Evolutionary conservation across 2,797 vertebrate species (phyloP).

Genomic region (Perodicticus potto): DNA sequence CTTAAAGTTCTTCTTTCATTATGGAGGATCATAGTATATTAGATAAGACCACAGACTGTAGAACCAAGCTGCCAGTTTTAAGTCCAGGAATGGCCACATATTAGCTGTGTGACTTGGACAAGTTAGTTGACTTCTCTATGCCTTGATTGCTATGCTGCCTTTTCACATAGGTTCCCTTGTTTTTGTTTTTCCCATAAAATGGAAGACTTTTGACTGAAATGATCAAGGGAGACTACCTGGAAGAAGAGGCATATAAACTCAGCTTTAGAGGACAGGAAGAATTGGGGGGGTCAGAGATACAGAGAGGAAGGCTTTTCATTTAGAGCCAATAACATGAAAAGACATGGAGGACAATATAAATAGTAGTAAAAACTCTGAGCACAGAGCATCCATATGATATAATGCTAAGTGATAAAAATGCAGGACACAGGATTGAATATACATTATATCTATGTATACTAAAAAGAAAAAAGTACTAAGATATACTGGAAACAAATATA

Average conservation of each 20-base stretch:
- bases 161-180: too few relatives aligned
- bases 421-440: neutral
- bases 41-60: neutral
- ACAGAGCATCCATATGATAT: neutral
- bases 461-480: neutral
- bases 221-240: neutral
- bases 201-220: neutral
- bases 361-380: neutral
- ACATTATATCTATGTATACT: neutral
- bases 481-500: neutral
- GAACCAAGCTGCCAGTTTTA: constrained; percentile 23
- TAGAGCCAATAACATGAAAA: neutral
- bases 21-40: neutral
- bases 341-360: neutral
- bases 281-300: neutral
- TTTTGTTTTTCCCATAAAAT: too few relatives aligned
- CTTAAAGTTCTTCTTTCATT: constrained; percentile 17
- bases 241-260: neutral
- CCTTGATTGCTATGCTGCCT: too few relatives aligned
- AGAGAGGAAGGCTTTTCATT: neutral
- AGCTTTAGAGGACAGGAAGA: neutral
- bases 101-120: constrained; percentile 8
- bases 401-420: neutral
- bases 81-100: constrained; percentile 6
- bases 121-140: neutral